Base-by-base conservation (phyloP, 2,888 invertebrate genomes). In the Priocnemis perturbator region DNA sequence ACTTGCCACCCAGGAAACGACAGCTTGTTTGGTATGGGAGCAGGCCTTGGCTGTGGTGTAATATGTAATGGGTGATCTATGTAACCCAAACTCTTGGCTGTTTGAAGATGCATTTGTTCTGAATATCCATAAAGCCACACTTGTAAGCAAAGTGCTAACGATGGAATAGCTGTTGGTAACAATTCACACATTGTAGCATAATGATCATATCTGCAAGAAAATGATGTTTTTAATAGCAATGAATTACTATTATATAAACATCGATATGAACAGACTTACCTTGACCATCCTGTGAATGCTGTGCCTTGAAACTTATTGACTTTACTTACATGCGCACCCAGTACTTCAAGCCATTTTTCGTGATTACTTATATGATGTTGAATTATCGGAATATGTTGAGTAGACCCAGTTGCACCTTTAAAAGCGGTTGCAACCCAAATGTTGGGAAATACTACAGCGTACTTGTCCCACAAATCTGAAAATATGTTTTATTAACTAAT, bases 401-500 rank as follows among this genome's bases (percentile, higher is more conserved):
- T 91, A 64, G 94, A 93, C 0, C 96, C 95, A 69, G 95, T 95
- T 0, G 97, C 96, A 0, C 97, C 97, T 90, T 97, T 97, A 85
- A 93, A 97, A 0, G 96, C 96, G 30, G 94, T 94, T 0, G 94
- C 97, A 0, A 92, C 92, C 95, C 96, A 96, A 19, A 96, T 88
- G 57, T 91, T 91, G 0, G 92, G 90, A 85, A 97, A 97, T 30
- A 94, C 87, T 64, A 89, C 88, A 4, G 91, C 89, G 80, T 95
- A 95, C 62, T 91, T 92, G 45, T 91, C 91, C 94, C 94, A 94
- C 52, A 94, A 72, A n/a, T 86, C 84, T 57, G 37, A 44, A 65
- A 60, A 26, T 26, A 53, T 53, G 45, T 17, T 19, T 47, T 21
- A 14, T 57, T n/a, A 37, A 63, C 11, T 37, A 11, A 11, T 37